A percentile compares a stretch with the other conserved stretches of the same genome.
Conservation (phyloP, 1,140 invertebrate genomes). For the Drosophila malerkotliana region DNA sequence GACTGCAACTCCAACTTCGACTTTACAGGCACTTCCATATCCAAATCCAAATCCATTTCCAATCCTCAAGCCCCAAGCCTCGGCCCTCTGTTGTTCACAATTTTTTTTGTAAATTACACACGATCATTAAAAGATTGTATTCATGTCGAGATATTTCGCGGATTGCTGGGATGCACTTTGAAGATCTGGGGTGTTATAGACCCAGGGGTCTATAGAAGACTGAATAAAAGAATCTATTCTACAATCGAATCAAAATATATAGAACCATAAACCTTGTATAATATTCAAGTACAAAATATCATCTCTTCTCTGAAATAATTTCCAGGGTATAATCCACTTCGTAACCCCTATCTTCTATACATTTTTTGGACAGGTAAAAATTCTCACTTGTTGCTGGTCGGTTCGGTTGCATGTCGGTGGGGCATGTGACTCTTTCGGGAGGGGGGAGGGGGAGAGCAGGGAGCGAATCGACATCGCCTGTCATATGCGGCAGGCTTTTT, state of each 20-base stretch:
- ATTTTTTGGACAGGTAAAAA: neutral
- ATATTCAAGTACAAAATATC: no score
- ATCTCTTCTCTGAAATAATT: neutral
- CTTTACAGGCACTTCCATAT: constrained; percentile 8
- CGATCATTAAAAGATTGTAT: constrained; percentile 82
- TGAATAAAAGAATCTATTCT: no score
- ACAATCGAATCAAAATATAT: no score
- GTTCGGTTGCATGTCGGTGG: constrained; percentile 49
- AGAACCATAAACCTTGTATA: no score
- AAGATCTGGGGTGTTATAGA: neutral
- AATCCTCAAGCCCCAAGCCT: constrained; percentile 9
- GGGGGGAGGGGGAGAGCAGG: neutral
- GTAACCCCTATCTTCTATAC: no score
- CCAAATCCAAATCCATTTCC: constrained; percentile 12
- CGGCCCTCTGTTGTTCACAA: constrained; percentile 19
- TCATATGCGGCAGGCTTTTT: constrained; percentile 59
- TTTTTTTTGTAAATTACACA: constrained; percentile 80
- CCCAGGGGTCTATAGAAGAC: neutral
- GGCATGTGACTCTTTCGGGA: constrained; percentile 10
- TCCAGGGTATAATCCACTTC: constrained; percentile 3
- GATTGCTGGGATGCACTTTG: neutral
- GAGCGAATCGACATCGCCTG: constrained; percentile 41
- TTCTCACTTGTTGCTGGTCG: constrained; percentile 41
- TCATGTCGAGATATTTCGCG: constrained; percentile 76
- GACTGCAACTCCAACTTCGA: constrained; percentile 5